Percentiles rank a stretch among this genome's conserved stretches.
phyloP scores from a whole-genome alignment of 53 echinoderm and acorn worm species.

The Glandiceps talaboti region DNA sequence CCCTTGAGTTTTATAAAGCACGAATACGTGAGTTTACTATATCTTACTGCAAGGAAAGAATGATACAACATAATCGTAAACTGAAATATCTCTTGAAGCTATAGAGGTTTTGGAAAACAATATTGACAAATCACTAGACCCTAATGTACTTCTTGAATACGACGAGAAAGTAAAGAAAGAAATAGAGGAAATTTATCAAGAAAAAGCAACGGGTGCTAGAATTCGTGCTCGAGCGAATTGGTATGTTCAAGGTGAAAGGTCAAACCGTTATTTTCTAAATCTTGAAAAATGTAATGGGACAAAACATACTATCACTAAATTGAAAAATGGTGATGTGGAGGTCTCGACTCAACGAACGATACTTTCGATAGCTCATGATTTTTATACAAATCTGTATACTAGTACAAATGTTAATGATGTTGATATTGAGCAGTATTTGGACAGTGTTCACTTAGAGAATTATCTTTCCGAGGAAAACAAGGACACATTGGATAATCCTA shows the following conservation, averaged over 20 bases:
- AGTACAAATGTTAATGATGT: background rate
- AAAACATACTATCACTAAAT: conserved; percentile 19
- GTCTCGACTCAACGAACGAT: background rate
- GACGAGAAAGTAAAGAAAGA: conserved; percentile 13
- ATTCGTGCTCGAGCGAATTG: conserved; percentile 26
- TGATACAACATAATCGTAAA: no score
- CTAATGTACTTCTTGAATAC: background rate
- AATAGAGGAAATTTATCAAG: conserved; percentile 14
- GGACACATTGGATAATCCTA: background rate
- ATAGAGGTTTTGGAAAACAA: background rate
- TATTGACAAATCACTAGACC: background rate
- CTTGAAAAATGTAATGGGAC: conserved; percentile 30
- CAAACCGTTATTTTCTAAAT: conserved; percentile 35
- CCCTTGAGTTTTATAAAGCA: background rate
- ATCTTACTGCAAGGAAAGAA: background rate
- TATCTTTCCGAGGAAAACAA: background rate
- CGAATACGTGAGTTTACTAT: background rate
- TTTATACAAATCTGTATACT: background rate
- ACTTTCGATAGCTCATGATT: background rate
- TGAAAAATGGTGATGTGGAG: conserved; percentile 22
- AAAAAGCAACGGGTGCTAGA: conserved; percentile 21
- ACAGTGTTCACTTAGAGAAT: background rate
- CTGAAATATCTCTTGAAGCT: background rate
- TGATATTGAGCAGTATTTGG: background rate
- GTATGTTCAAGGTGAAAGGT: conserved; percentile 23